phyloP scores from a whole-genome alignment of 2,797 vertebrate species.

The Eulemur mongoz region DNA sequence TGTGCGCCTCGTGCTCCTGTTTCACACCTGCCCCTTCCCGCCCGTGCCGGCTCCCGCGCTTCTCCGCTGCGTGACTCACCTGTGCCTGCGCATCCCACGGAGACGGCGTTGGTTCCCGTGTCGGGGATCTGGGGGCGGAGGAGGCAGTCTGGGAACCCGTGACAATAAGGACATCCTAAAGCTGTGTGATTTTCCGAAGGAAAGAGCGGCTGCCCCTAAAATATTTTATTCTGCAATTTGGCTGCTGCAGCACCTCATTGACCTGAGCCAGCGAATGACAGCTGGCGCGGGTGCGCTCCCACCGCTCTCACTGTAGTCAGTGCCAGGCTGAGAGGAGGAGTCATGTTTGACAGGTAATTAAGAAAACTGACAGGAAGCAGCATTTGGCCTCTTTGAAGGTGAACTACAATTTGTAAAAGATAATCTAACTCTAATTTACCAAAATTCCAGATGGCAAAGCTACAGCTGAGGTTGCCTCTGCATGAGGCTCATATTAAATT shows the following conservation, averaged over 20 bases:
- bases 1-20: not conserved
- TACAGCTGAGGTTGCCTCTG: not conserved
- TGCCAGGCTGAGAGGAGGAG: slow-evolving; percentile 15
- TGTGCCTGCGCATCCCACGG: not conserved
- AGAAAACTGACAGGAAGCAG: slow-evolving; percentile 49
- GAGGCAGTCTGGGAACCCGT: not conserved
- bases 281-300: not conserved
- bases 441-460: slow-evolving; percentile 48
- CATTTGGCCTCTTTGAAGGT: slow-evolving; percentile 41
- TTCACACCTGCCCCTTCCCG: not conserved
- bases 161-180: not conserved
- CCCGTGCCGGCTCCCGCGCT: not conserved
- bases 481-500: not conserved
- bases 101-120: not conserved
- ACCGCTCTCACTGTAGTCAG: not conserved
- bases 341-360: slow-evolving; percentile 57
- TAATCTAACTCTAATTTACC: slow-evolving; percentile 54
- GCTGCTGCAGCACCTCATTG: not conserved
- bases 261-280: not conserved
- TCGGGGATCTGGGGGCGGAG: not conserved
- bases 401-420: slow-evolving; percentile 49
- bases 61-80: slow-evolving; percentile 2
- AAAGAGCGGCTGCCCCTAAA: not conserved
- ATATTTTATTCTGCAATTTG: not conserved
- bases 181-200: not conserved